phyloP scores from a whole-genome alignment of 2,888 invertebrate species.

The Parochlus steinenii region DNA sequence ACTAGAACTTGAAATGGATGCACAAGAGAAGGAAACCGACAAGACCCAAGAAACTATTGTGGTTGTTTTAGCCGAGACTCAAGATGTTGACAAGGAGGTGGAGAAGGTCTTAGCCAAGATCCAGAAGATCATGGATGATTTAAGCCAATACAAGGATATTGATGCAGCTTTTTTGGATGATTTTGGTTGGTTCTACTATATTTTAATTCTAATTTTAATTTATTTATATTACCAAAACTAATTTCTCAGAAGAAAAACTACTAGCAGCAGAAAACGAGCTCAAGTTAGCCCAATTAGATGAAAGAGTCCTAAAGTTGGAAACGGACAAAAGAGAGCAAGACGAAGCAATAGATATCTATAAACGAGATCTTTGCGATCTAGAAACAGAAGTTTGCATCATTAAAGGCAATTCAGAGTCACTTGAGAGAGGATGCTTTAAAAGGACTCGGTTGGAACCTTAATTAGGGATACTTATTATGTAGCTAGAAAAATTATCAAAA shows the following conservation, averaged over 20 bases:
- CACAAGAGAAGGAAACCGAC: constrained; percentile 1
- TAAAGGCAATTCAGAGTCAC: constrained; percentile 9
- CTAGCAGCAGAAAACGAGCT: constrained; percentile 7
- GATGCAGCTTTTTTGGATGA: constrained; percentile 2
- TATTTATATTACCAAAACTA: neutral
- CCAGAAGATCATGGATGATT: neutral
- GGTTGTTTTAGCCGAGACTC: no score
- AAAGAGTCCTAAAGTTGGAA: constrained; percentile 1
- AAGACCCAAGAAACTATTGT: no score
- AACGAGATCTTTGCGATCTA: constrained; percentile 1
- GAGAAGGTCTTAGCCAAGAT: neutral
- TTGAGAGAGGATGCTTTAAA: constrained; percentile 9
- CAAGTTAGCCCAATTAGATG: neutral
- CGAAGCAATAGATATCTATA: constrained; percentile 5
- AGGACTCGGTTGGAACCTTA: constrained; percentile 9
- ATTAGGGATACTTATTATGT: no score
- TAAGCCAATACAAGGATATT: neutral
- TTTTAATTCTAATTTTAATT: neutral
- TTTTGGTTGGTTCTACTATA: constrained; percentile 6
- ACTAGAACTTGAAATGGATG: neutral
- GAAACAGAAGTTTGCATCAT: constrained; percentile 3
- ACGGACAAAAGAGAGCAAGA: constrained; percentile 2
- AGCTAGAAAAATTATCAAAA: no score
- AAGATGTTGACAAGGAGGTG: neutral
- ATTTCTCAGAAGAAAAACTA: constrained; percentile 3